These are phyloP conservation scores for Xiphophorus couchianus DNA, from an alignment of 2,113 vertebrate species.

Conservation along the genomic window DNA sequence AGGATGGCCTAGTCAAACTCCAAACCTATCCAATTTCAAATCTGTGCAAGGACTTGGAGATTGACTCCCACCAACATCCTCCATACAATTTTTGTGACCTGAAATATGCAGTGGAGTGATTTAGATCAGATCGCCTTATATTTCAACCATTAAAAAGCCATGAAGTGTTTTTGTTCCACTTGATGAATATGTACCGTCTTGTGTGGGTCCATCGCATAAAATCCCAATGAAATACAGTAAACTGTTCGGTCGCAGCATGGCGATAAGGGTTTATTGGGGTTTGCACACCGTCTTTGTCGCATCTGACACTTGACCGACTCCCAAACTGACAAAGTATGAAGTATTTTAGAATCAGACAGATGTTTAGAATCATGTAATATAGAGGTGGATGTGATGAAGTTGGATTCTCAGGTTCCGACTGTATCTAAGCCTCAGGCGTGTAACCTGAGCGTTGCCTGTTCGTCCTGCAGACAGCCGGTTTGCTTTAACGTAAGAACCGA, in stretches of 20 bases:
- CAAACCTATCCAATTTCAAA: too few species aligned
- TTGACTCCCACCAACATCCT: not conserved
- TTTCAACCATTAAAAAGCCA: too few species aligned
- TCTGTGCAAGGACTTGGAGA: not conserved
- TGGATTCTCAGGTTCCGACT: too few species aligned
- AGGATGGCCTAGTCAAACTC: too few species aligned
- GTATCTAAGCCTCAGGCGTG: too few species aligned
- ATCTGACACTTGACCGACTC: too few species aligned
- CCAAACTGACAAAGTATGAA: too few species aligned
- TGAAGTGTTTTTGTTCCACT: too few species aligned
- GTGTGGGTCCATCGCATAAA: not conserved
- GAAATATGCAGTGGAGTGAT: too few species aligned
- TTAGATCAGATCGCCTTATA: too few species aligned
- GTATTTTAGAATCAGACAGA: too few species aligned
- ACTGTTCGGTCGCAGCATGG: not conserved
- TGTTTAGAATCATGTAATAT: not conserved
- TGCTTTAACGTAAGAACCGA: not conserved
- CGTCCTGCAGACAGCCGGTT: not conserved
- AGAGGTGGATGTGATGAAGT: not conserved
- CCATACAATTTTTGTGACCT: not conserved
- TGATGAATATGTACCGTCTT: not conserved
- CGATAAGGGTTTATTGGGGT: not conserved
- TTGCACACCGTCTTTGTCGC: not conserved
- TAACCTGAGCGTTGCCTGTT: too few species aligned
- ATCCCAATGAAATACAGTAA: not conserved